Base-by-base conservation (phyloP, 2,113 vertebrate species). In the Sander vitreus region DNA sequence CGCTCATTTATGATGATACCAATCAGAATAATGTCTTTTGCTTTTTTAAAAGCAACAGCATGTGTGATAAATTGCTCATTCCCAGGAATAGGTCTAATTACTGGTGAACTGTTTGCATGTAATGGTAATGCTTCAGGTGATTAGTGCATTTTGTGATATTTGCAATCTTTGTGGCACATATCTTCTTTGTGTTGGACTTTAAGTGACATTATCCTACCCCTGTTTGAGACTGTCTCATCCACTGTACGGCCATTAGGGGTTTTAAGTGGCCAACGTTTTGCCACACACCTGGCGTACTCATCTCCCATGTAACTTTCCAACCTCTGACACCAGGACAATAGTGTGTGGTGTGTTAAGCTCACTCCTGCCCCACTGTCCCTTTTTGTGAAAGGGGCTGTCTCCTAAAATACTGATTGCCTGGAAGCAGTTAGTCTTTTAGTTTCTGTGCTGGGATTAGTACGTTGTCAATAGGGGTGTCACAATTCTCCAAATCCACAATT, bases 1-100 rank as follows among this genome's bases (percentile, higher is more conserved):
- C 50, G 51, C 39, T 55, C 13, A 65, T 65, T 47, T 36, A 54
- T 54, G 50, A 68, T 10, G 8, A 48, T 66, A 18, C 23, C 23
- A 66, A 66, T 66, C n/a, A 48, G 15, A 67, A 67, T 67, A 47
- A 50, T 51, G 18, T 33, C 47, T 67, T 30, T 27, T 67, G 15
- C 23, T 12, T 51, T 68, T 19, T 13, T 1, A 51, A 48, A 51
- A 25, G 39, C 43, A 64, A 25, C 63, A 16, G n/a, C 43, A 14
- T 51, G 48, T 51, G 65, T 51, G 48, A 33, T 11, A 33, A 33
- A 18, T 27, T 18, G 48, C 66, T 54, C 0, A 0, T 57, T 64
- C 8, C 16, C 3, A 2, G 23, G 62, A 18, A 57, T 30, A 48
- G 8, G 27, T 50, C 18, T 27, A 23, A 48, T 30, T 58, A 16